Evolutionary conservation across 2,113 vertebrate genomes (phyloP), one percentile per base, ranked within the genome.

Genomic region (Channa maculata): DNA sequence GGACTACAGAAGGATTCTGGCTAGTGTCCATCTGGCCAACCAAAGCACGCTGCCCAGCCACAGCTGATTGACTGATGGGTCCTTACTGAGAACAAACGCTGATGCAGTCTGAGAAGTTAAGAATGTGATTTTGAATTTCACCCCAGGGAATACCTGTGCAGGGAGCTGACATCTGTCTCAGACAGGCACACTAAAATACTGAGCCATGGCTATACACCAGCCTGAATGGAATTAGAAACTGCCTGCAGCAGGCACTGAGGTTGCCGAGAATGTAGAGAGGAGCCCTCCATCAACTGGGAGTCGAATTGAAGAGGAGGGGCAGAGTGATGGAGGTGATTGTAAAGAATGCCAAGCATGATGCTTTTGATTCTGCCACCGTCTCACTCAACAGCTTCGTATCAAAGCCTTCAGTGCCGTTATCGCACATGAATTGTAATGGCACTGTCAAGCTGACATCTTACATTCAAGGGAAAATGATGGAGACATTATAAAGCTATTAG

Each of bases 221-320:
- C 82, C 83, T 85, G 88, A 85, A 76, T 74, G 34, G 89, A 89
- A 91, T 91, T 62, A 79, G 68, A 91, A 91, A 51, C 44, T 82
- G 86, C 43, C 55, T 64, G 69, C 43, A 24, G 50, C 78, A 57
- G 75, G 48, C 50, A 53, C 14, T 12, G 71, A 58, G 38, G 65
- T 43, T 65, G 52, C 58, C 41, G 24, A 24, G 24, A 24, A 24
- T 58, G 72, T 12, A 14, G 66, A 85, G 60, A 71, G 70, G 41
- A 58, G 75, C 77, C 41, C 65, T 91, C 75, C 65, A 82, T 89
- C 80, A 87, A 70, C 45, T 46, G 57, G 33, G 62, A 72, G 65
- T 8, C 33, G 64, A 49, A 84, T 61, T 62, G 69, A n/a, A 73
- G 53, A 74, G 62, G 73, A 66, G 61, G 50, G 51, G 55, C 62